phyloP scores from a whole-genome alignment of 2,888 invertebrate species.

The Lydus trimaculatus region DNA sequence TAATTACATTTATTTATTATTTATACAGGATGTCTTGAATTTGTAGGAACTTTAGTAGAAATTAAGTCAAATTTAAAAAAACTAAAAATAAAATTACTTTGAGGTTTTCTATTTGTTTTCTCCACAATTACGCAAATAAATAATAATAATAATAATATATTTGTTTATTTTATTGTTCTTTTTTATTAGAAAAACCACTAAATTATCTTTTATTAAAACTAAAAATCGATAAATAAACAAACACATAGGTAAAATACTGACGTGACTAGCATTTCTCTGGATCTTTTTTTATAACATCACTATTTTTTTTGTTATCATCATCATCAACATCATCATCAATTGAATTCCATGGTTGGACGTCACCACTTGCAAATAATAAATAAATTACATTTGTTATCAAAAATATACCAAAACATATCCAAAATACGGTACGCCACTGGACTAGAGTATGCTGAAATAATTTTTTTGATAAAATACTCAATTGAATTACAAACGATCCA shows the following conservation, averaged over 20 bases:
- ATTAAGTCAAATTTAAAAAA: too few species aligned
- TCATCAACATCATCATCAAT: conserved; percentile 15
- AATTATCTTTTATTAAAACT: not conserved
- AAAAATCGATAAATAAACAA: not conserved
- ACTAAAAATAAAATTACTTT: too few species aligned
- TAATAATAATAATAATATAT: too few species aligned
- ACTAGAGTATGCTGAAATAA: conserved; percentile 63
- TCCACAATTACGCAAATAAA: too few species aligned
- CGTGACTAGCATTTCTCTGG: conserved; percentile 18
- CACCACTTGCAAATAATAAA: conserved; percentile 61
- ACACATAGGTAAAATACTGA: not conserved
- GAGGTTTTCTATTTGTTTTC: too few species aligned
- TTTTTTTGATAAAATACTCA: conserved; percentile 44
- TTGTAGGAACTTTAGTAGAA: too few species aligned
- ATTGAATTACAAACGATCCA: not conserved
- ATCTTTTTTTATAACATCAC: conserved; percentile 7
- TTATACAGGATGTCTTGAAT: too few species aligned
- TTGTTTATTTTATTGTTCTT: too few species aligned
- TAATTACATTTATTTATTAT: too few species aligned
- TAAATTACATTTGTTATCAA: conserved; percentile 72
- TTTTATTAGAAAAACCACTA: not conserved
- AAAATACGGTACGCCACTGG: conserved; percentile 82
- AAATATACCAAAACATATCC: conserved; percentile 76
- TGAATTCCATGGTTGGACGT: conserved; percentile 43
- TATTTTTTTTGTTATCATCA: conserved; percentile 25